A percentile compares a stretch with the other conserved stretches of the same genome.
Conservation (phyloP, 2,113 vertebrate species). For the Hucho hucho region DNA sequence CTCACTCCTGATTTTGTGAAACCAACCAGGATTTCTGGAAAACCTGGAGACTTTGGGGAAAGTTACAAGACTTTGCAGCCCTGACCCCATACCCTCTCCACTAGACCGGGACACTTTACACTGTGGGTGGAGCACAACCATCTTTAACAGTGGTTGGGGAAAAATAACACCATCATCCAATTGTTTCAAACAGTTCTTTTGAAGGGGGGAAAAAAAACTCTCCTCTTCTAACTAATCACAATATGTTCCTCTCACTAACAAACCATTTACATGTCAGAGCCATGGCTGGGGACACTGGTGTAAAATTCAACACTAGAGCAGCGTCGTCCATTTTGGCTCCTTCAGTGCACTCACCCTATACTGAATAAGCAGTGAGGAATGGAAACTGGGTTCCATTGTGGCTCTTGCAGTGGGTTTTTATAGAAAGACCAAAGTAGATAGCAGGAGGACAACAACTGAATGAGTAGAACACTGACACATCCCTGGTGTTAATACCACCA, state of each 20-base stretch:
- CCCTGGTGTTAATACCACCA: slow-evolving; percentile 34
- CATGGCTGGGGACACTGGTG: slow-evolving; percentile 1
- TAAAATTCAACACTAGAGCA: slow-evolving; percentile 21
- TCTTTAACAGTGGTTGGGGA: background rate
- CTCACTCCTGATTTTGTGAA: no score
- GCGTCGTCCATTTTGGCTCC: background rate
- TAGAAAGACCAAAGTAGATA: slow-evolving; percentile 20
- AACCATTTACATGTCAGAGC: slow-evolving; percentile 26
- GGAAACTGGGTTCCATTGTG: no score
- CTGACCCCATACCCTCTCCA: slow-evolving; percentile 9
- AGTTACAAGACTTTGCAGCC: no score
- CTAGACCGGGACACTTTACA: background rate
- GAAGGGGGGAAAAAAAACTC: background rate
- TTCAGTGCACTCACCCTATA: background rate
- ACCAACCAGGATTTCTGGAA: no score
- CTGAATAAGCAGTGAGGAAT: background rate
- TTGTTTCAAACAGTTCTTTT: background rate
- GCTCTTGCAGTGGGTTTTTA: background rate
- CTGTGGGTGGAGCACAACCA: background rate
- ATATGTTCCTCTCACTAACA: background rate
- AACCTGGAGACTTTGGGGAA: no score
- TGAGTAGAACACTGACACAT: slow-evolving; percentile 42
- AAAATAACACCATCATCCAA: slow-evolving; percentile 1
- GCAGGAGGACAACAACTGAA: background rate
- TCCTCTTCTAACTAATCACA: no score